phyloP scores from a whole-genome alignment of 2,797 vertebrate species.

The Pogonophryne albipinna region DNA sequence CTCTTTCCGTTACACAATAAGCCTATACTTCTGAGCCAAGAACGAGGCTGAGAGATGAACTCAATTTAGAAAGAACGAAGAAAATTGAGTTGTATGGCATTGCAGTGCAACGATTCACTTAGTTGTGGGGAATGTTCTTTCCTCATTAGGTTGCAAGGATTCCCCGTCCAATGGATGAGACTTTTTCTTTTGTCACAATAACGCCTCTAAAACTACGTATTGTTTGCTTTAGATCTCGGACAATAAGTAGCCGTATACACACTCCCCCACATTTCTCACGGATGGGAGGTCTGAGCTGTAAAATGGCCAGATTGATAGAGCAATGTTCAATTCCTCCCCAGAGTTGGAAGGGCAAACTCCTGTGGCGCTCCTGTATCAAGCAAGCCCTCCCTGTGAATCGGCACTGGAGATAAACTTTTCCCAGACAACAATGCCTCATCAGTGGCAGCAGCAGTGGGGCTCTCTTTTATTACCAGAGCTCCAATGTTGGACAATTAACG shows the following conservation, averaged over 20 bases:
- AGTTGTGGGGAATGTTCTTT: conserved; percentile 25
- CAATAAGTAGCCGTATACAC: conserved; percentile 79
- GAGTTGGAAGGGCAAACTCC: conserved; percentile 83
- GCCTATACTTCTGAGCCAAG: conserved; percentile 16
- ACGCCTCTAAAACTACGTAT: conserved; percentile 44
- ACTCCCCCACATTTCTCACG: conserved; percentile 84
- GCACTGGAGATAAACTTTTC: conserved; percentile 79
- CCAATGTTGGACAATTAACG: conserved; percentile 82
- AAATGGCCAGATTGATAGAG: conserved; percentile 85
- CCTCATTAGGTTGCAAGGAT: conserved; percentile 36
- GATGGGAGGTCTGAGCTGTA: conserved; percentile 77
- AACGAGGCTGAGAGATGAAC: neutral
- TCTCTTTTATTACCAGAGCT: conserved; percentile 75
- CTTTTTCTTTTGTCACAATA: conserved; percentile 37
- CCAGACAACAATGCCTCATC: conserved; percentile 81
- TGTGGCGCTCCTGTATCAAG: conserved; percentile 70
- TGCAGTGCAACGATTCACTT: conserved; percentile 22
- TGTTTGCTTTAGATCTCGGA: conserved; percentile 71
- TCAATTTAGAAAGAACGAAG: conserved; percentile 16
- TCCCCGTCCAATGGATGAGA: conserved; percentile 24
- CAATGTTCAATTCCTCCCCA: conserved; percentile 80
- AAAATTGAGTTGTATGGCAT: conserved; percentile 14
- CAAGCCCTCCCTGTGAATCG: conserved; percentile 78
- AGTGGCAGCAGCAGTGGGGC: conserved; percentile 69
- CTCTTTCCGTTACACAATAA: conserved; percentile 33